Evolutionary conservation across 2,888 invertebrate genomes (phyloP), one percentile per base, ranked within the genome.

Genomic region (Acrobasis repandana): DNA sequence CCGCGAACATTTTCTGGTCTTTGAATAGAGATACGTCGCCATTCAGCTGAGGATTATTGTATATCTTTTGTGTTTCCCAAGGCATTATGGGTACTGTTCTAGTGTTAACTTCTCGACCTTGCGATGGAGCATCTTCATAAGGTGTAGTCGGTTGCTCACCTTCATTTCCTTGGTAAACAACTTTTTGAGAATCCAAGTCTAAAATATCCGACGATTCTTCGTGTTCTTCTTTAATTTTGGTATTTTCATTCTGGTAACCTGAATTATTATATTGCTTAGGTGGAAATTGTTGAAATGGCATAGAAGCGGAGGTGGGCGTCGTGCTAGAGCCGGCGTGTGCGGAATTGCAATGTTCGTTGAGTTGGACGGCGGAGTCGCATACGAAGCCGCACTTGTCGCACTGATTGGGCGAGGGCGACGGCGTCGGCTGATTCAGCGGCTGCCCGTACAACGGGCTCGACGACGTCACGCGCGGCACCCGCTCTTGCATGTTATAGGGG

Each of bases 181-280:
- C 97, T 88, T 97, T 97, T 79, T 97, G 97, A 1, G 97, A 97
- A 80, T 97, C 97, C 65, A 97, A 89, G 81, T 97, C 97, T 61
- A 97, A 92, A 67, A 97, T 96, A 76, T 97, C 97, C 14, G 96
- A 95, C 56, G 95, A 95, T 63, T 95, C 94, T 74, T 95, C 95
- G 57, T 94, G 94, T 75, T 95, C 95, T 73, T 94, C 93, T 75
- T 95, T 95, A 0, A 93, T 72, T 66, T 94, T 93, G 2, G 82
- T 62, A 64, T 82, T 92, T 52, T 93, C 92, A 69, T 85, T 88
- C 70, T 90, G 90, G 72, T 89, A 93, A 61, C 84, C 83, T 1
- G 90, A 67, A 74, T 83, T 86, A 62, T 83, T 91, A 68, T 90
- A 93, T 65, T 89, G 88, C 71, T 93, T 93, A 58, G 87, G 85